phyloP scores from a whole-genome alignment of 2,797 vertebrate genomes.

The Muscicapa striata region DNA sequence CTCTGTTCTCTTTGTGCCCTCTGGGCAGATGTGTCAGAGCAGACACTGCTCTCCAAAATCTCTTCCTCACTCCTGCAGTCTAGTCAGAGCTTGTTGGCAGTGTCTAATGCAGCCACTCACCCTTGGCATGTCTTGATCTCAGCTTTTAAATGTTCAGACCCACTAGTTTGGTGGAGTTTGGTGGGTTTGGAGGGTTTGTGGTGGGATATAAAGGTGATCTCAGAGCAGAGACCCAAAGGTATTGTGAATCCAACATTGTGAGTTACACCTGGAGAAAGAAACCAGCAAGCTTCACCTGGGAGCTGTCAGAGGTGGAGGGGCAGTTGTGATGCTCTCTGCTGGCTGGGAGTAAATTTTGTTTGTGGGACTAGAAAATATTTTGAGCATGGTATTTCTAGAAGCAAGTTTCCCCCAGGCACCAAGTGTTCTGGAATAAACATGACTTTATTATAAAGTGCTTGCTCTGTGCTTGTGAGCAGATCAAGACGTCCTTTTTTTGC shows the following conservation, averaged over 20 bases:
- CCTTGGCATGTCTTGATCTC: not conserved
- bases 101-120: not conserved
- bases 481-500: not conserved
- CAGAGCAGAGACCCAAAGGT: not conserved
- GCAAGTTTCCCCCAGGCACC: not conserved
- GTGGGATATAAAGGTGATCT: not conserved
- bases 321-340: not conserved
- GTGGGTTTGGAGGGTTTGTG: not conserved
- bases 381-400: not conserved
- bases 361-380: not conserved
- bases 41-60: slow-evolving; percentile 17
- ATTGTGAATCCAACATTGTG: accelerated
- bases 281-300: not conserved
- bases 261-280: not conserved
- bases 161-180: not conserved
- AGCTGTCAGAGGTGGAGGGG: not conserved
- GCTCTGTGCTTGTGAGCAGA: slow-evolving; percentile 11
- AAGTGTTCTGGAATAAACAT: not conserved
- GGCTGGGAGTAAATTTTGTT: not conserved
- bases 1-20: not conserved
- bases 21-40: slow-evolving; percentile 60
- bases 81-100: slow-evolving; percentile 41
- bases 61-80: not conserved
- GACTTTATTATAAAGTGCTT: not conserved
- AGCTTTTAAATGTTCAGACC: not conserved